Percentiles rank a stretch among this genome's conserved stretches.
Conservation (phyloP, 2,797 vertebrate species). For the Natrix natrix region DNA sequence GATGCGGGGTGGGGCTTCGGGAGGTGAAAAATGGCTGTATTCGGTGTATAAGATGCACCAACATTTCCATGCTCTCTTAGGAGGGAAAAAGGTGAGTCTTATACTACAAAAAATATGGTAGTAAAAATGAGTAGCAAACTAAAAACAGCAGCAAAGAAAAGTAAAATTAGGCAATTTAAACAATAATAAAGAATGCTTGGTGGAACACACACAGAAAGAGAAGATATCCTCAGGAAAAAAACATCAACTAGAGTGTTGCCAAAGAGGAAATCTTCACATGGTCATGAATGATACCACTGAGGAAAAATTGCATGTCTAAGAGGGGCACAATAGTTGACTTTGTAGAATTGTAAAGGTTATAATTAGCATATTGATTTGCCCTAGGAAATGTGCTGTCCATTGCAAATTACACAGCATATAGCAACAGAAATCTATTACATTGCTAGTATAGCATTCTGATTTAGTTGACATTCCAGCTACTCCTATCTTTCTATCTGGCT, state of each 20-base stretch:
- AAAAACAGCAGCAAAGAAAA: background rate
- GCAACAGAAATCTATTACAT: background rate
- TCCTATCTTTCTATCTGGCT: background rate
- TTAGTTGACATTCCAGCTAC: background rate
- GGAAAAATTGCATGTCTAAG: background rate
- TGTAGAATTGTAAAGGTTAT: background rate
- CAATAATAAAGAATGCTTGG: background rate
- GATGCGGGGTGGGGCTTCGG: too few relatives aligned
- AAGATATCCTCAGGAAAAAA: background rate
- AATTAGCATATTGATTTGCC: background rate
- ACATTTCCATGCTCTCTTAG: too few relatives aligned
- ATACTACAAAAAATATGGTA: too few relatives aligned
- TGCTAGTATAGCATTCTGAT: background rate
- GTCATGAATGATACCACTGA: background rate
- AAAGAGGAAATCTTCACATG: background rate
- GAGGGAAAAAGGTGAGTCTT: too few relatives aligned
- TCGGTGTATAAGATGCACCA: too few relatives aligned
- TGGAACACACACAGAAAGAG: background rate
- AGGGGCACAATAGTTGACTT: background rate
- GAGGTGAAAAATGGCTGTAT: too few relatives aligned
- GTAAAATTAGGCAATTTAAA: background rate
- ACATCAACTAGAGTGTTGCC: background rate
- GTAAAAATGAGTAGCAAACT: background rate
- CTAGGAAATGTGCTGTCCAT: background rate
- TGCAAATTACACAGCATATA: background rate